Evolutionary conservation across 2,888 invertebrate genomes (phyloP), one percentile per base, ranked within the genome.

Genomic region (Tetramorium bicarinatum): DNA sequence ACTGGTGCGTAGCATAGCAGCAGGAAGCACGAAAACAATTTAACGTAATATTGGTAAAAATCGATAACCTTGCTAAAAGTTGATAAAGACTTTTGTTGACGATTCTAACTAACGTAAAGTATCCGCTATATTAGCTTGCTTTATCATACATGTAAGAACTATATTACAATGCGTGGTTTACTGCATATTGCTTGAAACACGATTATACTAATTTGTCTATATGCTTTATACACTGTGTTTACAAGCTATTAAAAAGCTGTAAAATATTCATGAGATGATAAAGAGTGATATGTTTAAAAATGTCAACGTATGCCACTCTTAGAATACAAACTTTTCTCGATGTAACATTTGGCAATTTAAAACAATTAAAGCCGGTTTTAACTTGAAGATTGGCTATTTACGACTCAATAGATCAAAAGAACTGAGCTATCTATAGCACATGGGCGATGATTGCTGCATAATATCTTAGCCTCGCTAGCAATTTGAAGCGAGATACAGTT

Each of bases 31-130:
- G 25, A 56, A 44, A 77, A 77, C 69, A 77, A 75, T 81, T 82
- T 84, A 88, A 81, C 29, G 67, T 74, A 21, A 18, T 59, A 18
- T 29, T 25, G 49, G 61, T 18, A 21, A 34, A 61, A 54, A 89
- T 87, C 89, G 56, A 87, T 87, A 76, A 25, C 56, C 74, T 87
- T 83, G 77, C 54, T 34, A 49, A 61, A 84, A 69, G 47, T 85
- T 62, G 18, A 72, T 56, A 52, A 72, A 11, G 81, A 83, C 54
- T 87, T 76, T 54, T 74, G 44, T 25, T 64, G 21, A 2, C 9
- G 8, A 3, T 56, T 72, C 9, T 44, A 69, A 69, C 52, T 54
- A 21, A 44, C n/a, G 29, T 56, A 72, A 77, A 69, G 1, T 7
- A 21, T 56, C 1, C 15, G 34, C 1, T 54, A 41, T 11, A 9